Conservation (phyloP, 2,888 invertebrate species). For the Agrotis segetum region DNA sequence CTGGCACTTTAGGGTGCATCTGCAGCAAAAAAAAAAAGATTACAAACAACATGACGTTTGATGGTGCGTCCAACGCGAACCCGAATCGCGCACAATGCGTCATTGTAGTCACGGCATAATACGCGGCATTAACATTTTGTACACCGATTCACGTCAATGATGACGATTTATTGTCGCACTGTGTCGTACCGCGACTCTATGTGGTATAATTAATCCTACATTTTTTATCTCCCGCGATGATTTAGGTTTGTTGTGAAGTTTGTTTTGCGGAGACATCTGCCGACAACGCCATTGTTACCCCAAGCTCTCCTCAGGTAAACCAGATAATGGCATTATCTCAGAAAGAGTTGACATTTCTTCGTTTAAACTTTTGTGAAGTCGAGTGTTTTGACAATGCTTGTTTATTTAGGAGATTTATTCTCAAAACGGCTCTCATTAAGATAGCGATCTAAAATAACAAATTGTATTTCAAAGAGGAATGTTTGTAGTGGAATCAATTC, state of each 20-base stretch:
- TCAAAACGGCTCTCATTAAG: conserved; percentile 75
- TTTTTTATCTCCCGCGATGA: conserved; percentile 83
- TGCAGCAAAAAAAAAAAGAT: conserved; percentile 72
- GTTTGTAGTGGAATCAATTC: conserved; percentile 34
- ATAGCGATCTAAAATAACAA: conserved; percentile 74
- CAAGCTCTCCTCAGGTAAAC: conserved; percentile 85
- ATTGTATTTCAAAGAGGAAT: conserved; percentile 50
- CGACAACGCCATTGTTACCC: conserved; percentile 81
- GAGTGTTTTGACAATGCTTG: conserved; percentile 87
- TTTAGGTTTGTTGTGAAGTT: conserved; percentile 87
- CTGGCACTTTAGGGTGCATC: conserved; percentile 72
- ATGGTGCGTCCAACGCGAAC: conserved; percentile 76
- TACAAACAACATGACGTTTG: conserved; percentile 77
- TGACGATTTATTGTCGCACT: conserved; percentile 88
- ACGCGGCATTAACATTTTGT: conserved; percentile 89
- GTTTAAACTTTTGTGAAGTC: conserved; percentile 83
- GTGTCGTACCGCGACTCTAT: conserved; percentile 73
- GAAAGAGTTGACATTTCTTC: conserved; percentile 88
- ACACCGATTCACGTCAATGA: conserved; percentile 88
- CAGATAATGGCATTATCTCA: conserved; percentile 88
- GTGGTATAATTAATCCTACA: conserved; percentile 81
- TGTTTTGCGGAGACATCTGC: conserved; percentile 90
- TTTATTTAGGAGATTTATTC: conserved; percentile 82
- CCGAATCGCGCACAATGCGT: conserved; percentile 86
- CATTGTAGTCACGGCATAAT: conserved; percentile 88